Conservation (phyloP, 2,888 invertebrate species). For the Hyposoter didymator region DNA sequence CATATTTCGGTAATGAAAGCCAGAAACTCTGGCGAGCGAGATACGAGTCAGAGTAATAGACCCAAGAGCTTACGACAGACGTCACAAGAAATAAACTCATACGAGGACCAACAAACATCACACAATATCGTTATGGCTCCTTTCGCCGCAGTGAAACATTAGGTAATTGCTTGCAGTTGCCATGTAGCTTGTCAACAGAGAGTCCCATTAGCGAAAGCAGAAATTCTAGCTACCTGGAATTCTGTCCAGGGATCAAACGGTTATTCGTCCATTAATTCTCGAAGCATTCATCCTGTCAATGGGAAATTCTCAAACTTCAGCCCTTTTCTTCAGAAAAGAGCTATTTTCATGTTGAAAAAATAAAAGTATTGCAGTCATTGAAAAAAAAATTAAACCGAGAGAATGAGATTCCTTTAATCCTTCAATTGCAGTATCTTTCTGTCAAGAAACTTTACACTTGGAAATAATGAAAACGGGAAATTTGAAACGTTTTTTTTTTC, state of each 20-base stretch:
- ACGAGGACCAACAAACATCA: slow-evolving; percentile 12
- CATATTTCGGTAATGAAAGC: slow-evolving; percentile 51
- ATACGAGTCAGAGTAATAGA: slow-evolving; percentile 4
- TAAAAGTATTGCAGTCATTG: neutral
- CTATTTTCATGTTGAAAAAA: neutral
- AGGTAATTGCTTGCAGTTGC: slow-evolving; percentile 64
- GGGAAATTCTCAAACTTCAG: slow-evolving; percentile 11
- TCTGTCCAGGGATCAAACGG: slow-evolving; percentile 60
- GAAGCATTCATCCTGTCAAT: slow-evolving; percentile 1
- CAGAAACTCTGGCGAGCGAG: slow-evolving; percentile 7
- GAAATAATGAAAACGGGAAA: neutral
- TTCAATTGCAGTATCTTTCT: neutral
- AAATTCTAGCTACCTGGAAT: slow-evolving; percentile 28
- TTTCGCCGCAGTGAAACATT: slow-evolving; percentile 50
- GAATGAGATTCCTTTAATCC: neutral
- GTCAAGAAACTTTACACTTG: neutral
- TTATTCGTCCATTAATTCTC: slow-evolving; percentile 50
- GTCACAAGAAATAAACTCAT: slow-evolving; percentile 44
- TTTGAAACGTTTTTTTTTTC: neutral
- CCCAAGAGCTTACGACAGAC: slow-evolving; percentile 23
- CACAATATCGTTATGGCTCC: slow-evolving; percentile 3
- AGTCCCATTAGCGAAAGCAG: slow-evolving; percentile 53
- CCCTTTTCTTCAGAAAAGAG: too few relatives aligned
- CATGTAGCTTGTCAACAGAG: slow-evolving; percentile 57
- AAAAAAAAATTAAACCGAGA: neutral